Percentiles rank a stretch among this genome's conserved stretches.
Evolutionary conservation across 1,140 invertebrate species (phyloP).

Genomic region (Acromyrmex echinatior): DNA sequence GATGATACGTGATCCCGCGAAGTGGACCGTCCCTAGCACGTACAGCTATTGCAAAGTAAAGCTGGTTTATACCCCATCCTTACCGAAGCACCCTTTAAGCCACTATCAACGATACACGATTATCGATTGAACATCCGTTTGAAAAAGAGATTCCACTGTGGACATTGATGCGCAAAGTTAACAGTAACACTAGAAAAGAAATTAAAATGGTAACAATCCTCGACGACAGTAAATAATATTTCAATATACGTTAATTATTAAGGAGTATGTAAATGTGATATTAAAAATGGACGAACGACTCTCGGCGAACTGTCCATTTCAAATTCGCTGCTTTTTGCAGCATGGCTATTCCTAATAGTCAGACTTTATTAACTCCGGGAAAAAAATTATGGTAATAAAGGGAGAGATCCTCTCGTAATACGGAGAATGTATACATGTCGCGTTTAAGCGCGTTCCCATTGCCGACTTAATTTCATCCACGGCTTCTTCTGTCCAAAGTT

Average conservation of each 20-base stretch:
- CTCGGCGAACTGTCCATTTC: background rate
- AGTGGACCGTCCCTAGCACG: constrained; percentile 59
- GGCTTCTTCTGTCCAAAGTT: constrained; percentile 51
- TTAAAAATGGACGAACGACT: background rate
- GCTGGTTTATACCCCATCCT: constrained; percentile 54
- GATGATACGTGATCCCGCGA: constrained; percentile 73
- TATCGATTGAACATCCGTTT: constrained; percentile 39
- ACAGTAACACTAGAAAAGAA: background rate
- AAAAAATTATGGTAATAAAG: constrained; percentile 37
- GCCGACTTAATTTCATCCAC: constrained; percentile 59
- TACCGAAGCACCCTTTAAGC: constrained; percentile 48
- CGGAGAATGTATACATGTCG: constrained; percentile 46
- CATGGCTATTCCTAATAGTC: background rate
- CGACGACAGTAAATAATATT: background rate
- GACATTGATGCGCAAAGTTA: background rate
- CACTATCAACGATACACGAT: constrained; percentile 52
- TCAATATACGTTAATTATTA: background rate
- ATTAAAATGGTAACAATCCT: background rate
- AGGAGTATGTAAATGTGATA: background rate
- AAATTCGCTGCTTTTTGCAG: background rate
- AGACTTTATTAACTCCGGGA: constrained; percentile 28
- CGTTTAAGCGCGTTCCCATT: constrained; percentile 44
- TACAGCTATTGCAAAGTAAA: constrained; percentile 61
- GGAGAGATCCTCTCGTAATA: constrained; percentile 21
- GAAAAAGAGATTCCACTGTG: constrained; percentile 49